Evolutionary conservation across 2,113 vertebrate species (phyloP).

Genomic region (mouse (Mus musculus)): GRCm39 chr10:27938001-27938500

Average conservation of each 20-base stretch:
- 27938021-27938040: background rate
- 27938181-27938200: background rate
- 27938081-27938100: constrained; percentile 8
- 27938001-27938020: background rate
- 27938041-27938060: background rate
- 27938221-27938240: too few species aligned
- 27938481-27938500: too few species aligned
- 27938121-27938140: background rate
- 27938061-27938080: background rate
- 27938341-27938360: background rate
- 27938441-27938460: background rate
- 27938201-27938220: background rate
- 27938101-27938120: constrained; percentile 13
- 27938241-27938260: too few species aligned
- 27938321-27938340: background rate
- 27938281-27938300: background rate
- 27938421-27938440: background rate
- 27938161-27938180: background rate
- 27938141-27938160: background rate
- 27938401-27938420: background rate
- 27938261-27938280: background rate
- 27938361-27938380: background rate
- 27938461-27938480: background rate
- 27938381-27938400: background rate
- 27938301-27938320: background rate